These are phyloP conservation scores for Reticulitermes speratus DNA, from an alignment of 1,140 invertebrate species.

Conservation along the genomic window DNA sequence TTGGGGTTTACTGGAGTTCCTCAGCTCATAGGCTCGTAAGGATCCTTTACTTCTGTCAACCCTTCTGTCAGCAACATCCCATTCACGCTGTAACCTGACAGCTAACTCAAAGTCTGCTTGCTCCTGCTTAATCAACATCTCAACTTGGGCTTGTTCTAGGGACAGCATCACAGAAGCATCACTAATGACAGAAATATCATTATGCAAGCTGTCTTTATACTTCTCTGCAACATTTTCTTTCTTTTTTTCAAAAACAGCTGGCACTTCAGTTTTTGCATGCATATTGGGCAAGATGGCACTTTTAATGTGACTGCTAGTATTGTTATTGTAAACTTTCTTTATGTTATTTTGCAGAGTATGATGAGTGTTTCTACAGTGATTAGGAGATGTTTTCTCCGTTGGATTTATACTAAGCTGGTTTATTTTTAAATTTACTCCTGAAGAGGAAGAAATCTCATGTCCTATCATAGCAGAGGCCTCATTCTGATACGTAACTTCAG, in stretches of 20 bases:
- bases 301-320: conserved; percentile 4
- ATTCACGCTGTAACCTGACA: conserved; percentile 16
- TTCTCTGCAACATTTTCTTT: background rate
- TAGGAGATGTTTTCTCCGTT: background rate
- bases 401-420: background rate
- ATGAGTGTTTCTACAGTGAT: background rate
- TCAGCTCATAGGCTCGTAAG: conserved; percentile 9
- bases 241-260: background rate
- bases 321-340: background rate
- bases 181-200: background rate
- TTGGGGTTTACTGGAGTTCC: background rate
- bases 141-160: conserved; percentile 11
- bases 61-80: conserved; percentile 19
- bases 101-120: conserved; percentile 28
- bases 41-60: conserved; percentile 28
- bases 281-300: background rate
- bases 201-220: background rate
- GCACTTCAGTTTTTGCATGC: background rate
- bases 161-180: background rate
- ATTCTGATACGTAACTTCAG: background rate
- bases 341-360: background rate
- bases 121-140: conserved; percentile 18
- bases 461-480: background rate
- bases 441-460: background rate
- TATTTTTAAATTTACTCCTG: background rate